phyloP scores from a whole-genome alignment of 2,113 vertebrate genomes.

The Platichthys flesus region DNA sequence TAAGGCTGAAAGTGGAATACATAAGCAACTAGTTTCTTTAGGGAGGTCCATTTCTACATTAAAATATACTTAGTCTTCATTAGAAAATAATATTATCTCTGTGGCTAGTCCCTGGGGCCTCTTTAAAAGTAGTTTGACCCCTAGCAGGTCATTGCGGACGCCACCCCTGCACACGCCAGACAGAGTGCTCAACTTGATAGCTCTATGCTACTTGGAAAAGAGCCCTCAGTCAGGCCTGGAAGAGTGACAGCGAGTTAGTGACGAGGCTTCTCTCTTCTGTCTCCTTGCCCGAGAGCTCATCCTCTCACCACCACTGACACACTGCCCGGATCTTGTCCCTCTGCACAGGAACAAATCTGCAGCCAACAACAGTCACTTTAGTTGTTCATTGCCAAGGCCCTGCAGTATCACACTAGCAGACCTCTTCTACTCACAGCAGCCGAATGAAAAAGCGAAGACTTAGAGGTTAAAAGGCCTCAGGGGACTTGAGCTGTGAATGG shows the following conservation, averaged over 20 bases:
- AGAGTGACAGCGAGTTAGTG: constrained; percentile 42
- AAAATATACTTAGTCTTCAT: constrained; percentile 11
- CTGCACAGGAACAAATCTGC: constrained; percentile 46
- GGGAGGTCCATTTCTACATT: constrained; percentile 2
- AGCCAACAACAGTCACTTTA: constrained; percentile 65
- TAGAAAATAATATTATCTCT: constrained; percentile 2
- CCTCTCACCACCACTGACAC: constrained; percentile 69
- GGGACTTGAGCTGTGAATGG: constrained; percentile 41
- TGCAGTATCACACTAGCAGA: constrained; percentile 44
- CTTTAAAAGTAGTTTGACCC: constrained; percentile 28
- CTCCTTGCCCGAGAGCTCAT: constrained; percentile 68
- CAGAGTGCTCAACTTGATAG: constrained; percentile 48
- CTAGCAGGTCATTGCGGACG: constrained; percentile 38
- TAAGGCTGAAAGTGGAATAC: constrained; percentile 51
- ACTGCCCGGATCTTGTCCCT: constrained; percentile 63
- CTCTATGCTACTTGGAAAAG: constrained; percentile 53
- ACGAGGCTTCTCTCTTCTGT: constrained; percentile 54
- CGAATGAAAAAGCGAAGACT: constrained; percentile 50
- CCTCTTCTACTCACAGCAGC: constrained; percentile 39
- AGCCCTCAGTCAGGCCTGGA: constrained; percentile 58
- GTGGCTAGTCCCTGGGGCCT: constrained; percentile 17
- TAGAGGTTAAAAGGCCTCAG: constrained; percentile 46
- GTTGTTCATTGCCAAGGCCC: constrained; percentile 62
- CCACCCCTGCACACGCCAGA: constrained; percentile 29
- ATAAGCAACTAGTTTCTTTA: neutral